Percentiles rank a stretch among this genome's conserved stretches.
Conservation (phyloP, 2,797 vertebrate genomes). For the Sparidentex hasta region DNA sequence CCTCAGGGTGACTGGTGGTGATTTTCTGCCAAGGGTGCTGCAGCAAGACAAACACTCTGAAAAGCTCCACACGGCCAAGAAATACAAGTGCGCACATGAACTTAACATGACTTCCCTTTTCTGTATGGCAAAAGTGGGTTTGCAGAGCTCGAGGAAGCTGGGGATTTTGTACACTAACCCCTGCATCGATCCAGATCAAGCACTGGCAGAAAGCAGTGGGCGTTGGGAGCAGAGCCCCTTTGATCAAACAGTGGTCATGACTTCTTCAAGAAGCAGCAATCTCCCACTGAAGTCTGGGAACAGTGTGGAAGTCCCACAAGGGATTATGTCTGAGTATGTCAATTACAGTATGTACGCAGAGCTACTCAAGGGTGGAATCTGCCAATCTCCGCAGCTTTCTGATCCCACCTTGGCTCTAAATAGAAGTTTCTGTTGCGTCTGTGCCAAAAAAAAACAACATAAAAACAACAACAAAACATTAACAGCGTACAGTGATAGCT, state of each 20-base stretch:
- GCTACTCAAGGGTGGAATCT: slow-evolving; percentile 65
- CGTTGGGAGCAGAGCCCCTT: slow-evolving; percentile 77
- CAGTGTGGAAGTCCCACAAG: slow-evolving; percentile 70
- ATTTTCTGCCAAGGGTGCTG: slow-evolving; percentile 9
- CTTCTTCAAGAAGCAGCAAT: slow-evolving; percentile 80
- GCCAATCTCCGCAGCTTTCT: slow-evolving; percentile 60
- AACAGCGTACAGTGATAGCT: background rate
- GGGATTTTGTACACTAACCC: slow-evolving; percentile 82
- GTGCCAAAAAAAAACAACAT: slow-evolving; percentile 33
- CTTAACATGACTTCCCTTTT: slow-evolving; percentile 79
- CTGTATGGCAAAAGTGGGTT: slow-evolving; percentile 63
- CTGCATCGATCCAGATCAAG: slow-evolving; percentile 82
- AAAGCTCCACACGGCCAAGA: slow-evolving; percentile 19
- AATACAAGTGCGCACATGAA: slow-evolving; percentile 68
- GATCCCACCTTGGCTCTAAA: slow-evolving; percentile 53
- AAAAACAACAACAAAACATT: slow-evolving; percentile 24
- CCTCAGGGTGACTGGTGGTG: slow-evolving; percentile 5
- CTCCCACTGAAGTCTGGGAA: slow-evolving; percentile 80
- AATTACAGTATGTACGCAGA: slow-evolving; percentile 78
- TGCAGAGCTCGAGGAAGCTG: slow-evolving; percentile 69
- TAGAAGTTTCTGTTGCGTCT: slow-evolving; percentile 36
- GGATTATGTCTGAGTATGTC: slow-evolving; percentile 79
- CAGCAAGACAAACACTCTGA: slow-evolving; percentile 25
- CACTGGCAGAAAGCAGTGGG: slow-evolving; percentile 80
- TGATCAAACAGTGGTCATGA: slow-evolving; percentile 84